Conservation (phyloP, 2,888 invertebrate genomes). For the Eudemis profundana region DNA sequence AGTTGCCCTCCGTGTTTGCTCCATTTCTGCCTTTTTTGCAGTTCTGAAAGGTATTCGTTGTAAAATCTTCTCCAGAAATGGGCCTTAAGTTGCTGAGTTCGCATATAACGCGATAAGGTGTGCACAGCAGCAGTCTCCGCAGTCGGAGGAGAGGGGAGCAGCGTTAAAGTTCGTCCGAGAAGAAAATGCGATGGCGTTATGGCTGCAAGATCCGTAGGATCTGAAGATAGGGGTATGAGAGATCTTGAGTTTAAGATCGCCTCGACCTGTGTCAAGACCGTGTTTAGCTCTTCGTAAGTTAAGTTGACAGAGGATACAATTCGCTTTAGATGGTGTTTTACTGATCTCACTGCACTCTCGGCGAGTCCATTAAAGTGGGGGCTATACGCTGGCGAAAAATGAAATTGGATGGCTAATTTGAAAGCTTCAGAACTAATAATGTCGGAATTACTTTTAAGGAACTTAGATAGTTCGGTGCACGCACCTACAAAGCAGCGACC, state of each 20-base stretch:
- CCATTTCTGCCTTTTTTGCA: constrained; percentile 18
- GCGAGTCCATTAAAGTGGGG: too few species aligned
- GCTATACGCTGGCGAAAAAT: constrained; percentile 2
- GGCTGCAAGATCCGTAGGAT: constrained; percentile 8
- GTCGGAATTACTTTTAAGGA: background rate
- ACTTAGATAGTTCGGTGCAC: background rate
- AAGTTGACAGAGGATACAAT: background rate
- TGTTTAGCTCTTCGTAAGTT: too few species aligned
- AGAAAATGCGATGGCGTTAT: constrained; percentile 9
- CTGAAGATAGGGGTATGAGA: constrained; percentile 7
- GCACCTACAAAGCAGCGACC: background rate
- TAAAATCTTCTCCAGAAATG: constrained; percentile 20
- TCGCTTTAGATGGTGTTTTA: constrained; percentile 5
- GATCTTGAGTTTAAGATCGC: constrained; percentile 7
- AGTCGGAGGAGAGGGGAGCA: constrained; percentile 4
- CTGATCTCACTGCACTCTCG: constrained; percentile 11
- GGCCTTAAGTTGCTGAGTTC: constrained; percentile 8
- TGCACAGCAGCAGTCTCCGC: background rate
- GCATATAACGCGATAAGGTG: background rate
- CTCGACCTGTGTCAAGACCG: constrained; percentile 2
- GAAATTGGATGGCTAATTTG: background rate
- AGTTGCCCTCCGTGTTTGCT: background rate
- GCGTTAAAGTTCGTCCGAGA: constrained; percentile 6
- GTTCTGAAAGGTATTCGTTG: constrained; percentile 12
- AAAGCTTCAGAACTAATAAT: background rate